Evolutionary conservation across 2,888 invertebrate species (phyloP).

Genomic region (Ectemnius continuus): DNA sequence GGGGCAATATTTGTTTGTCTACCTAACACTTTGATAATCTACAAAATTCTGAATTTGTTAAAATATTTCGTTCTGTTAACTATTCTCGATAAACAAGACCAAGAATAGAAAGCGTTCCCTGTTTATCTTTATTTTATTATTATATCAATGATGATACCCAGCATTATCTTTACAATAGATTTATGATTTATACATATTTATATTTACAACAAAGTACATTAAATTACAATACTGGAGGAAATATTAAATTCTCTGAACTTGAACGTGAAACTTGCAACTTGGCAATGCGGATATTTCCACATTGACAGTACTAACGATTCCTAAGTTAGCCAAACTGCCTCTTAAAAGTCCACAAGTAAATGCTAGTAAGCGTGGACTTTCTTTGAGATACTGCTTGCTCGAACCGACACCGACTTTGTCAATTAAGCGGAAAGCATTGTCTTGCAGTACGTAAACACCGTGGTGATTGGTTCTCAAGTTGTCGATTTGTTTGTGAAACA

Average conservation of each 20-base stretch:
- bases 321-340: conserved; percentile 96
- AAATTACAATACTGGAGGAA: conserved; percentile 3
- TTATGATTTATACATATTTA: too few species aligned
- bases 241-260: conserved; percentile 84
- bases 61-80: too few species aligned
- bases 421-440: conserved; percentile 95
- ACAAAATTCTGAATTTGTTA: too few species aligned
- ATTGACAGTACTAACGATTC: conserved; percentile 95
- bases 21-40: too few species aligned
- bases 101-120: too few species aligned
- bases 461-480: conserved; percentile 98
- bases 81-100: too few species aligned
- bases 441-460: conserved; percentile 98
- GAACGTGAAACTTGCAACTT: conserved; percentile 94
- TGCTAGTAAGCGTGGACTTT: conserved; percentile 93
- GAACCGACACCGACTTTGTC: conserved; percentile 87
- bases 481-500: conserved; percentile 99
- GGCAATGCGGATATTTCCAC: conserved; percentile 96
- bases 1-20: too few species aligned
- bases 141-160: too few species aligned
- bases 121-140: too few species aligned
- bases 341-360: conserved; percentile 97
- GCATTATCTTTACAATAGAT: too few species aligned
- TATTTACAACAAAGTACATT: not conserved
- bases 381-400: conserved; percentile 93